Conservation (phyloP, 2,888 invertebrate genomes). For the Chymomyza amoena region DNA sequence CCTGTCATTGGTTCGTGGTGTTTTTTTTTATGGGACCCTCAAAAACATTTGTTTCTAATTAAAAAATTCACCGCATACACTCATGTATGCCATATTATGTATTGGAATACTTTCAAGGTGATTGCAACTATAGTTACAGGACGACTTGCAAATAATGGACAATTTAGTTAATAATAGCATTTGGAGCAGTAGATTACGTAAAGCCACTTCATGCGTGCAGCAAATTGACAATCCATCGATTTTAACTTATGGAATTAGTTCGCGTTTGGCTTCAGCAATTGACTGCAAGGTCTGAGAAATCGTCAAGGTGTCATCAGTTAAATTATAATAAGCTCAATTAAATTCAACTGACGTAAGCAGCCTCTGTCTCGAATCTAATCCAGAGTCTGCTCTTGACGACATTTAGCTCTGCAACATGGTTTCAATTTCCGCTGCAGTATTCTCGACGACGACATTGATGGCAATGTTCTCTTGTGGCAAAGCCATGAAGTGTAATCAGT, state of each 20-base stretch:
- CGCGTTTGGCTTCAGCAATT: neutral
- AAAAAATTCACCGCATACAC: constrained; percentile 38
- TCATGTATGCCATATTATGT: neutral
- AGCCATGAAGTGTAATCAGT: constrained; percentile 43
- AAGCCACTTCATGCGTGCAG: constrained; percentile 6
- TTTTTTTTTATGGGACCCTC: constrained; percentile 46
- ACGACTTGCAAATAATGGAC: constrained; percentile 49
- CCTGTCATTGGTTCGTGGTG: constrained; percentile 45
- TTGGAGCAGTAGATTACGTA: constrained; percentile 30
- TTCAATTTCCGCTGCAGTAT: constrained; percentile 62
- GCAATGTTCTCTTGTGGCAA: constrained; percentile 37
- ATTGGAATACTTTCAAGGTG: neutral
- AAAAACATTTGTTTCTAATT: constrained; percentile 57
- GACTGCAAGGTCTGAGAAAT: neutral
- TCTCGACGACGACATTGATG: constrained; percentile 41
- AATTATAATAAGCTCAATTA: constrained; percentile 60
- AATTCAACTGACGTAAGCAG: constrained; percentile 19
- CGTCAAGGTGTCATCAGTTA: constrained; percentile 1
- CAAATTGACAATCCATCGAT: neutral
- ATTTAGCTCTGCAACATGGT: neutral
- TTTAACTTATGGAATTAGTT: neutral
- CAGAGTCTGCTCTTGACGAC: neutral
- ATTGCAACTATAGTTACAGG: neutral
- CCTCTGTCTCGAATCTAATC: neutral
- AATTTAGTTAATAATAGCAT: constrained; percentile 30